Percentiles rank a stretch among this genome's conserved stretches.
These are phyloP conservation scores for Electrona antarctica DNA, from an alignment of 2,113 vertebrate species.

Conservation along the genomic window DNA sequence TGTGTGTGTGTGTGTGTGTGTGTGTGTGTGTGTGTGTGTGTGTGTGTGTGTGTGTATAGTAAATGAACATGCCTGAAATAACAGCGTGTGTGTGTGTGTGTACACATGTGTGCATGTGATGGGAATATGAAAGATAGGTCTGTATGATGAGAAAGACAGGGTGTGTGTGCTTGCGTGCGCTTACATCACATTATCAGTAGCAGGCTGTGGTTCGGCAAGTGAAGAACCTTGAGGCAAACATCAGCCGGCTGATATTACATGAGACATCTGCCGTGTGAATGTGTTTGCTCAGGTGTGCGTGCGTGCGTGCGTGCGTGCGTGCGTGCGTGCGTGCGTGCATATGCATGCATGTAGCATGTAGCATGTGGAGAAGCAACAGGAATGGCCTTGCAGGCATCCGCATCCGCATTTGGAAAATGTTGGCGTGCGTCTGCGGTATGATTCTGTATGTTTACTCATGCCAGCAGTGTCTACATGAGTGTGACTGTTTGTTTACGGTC, in stretches of 20 bases:
- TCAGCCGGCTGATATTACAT: constrained; percentile 63
- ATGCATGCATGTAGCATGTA: no score
- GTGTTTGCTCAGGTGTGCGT: constrained; percentile 5
- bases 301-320: not conserved
- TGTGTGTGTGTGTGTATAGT: not conserved
- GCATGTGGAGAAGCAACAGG: not conserved
- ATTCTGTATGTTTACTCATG: constrained; percentile 20
- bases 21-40: not conserved
- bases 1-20: constrained; percentile 4
- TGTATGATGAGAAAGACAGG: no score
- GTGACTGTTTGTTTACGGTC: no score
- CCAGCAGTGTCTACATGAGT: not conserved
- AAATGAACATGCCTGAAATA: no score
- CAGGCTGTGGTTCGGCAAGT: constrained; percentile 65
- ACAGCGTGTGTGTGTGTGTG: not conserved
- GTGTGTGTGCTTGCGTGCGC: constrained; percentile 1
- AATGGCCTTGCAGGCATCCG: not conserved
- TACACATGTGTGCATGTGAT: not conserved
- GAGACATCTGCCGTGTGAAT: constrained; percentile 65
- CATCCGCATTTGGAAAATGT: constrained; percentile 15
- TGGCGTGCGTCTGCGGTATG: constrained; percentile 23
- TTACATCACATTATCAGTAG: constrained; percentile 30
- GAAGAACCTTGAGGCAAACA: constrained; percentile 68
- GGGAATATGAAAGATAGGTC: no score
- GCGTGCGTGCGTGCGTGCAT: no score